A percentile compares a stretch with the other conserved stretches of the same genome.
phyloP scores from a whole-genome alignment of 2,113 vertebrate species.

The Tragelaphus strepsiceros region DNA sequence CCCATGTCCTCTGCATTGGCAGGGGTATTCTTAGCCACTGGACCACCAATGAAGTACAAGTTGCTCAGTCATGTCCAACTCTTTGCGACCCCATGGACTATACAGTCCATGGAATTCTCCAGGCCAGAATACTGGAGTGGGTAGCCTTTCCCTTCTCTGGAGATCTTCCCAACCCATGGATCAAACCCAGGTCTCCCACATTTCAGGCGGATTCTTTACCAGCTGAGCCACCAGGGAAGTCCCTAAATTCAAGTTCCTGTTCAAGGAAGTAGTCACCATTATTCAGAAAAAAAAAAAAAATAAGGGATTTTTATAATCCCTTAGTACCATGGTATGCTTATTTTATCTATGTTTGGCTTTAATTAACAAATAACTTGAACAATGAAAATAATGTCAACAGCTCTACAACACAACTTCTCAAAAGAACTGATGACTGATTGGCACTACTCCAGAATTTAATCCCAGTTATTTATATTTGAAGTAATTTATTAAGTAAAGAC shows the following conservation, averaged over 20 bases:
- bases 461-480: neutral
- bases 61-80: neutral
- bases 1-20: neutral
- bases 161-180: neutral
- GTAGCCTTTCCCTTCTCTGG: neutral
- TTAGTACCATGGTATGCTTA: neutral
- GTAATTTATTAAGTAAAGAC: neutral
- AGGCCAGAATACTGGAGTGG: neutral
- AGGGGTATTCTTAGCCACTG: neutral
- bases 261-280: neutral
- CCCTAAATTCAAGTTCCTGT: neutral
- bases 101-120: neutral
- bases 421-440: neutral
- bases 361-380: constrained; percentile 36
- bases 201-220: neutral
- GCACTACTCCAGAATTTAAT: constrained; percentile 1
- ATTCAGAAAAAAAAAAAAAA: constrained; percentile 12
- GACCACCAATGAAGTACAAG: neutral
- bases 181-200: neutral
- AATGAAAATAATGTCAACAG: constrained; percentile 32
- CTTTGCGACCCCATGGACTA: neutral
- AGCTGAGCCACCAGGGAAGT: neutral
- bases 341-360: neutral
- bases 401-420: constrained; percentile 4
- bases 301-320: neutral